These are phyloP conservation scores for Luffia ferchaultella DNA, from an alignment of 2,888 invertebrate species.

Conservation along the genomic window DNA sequence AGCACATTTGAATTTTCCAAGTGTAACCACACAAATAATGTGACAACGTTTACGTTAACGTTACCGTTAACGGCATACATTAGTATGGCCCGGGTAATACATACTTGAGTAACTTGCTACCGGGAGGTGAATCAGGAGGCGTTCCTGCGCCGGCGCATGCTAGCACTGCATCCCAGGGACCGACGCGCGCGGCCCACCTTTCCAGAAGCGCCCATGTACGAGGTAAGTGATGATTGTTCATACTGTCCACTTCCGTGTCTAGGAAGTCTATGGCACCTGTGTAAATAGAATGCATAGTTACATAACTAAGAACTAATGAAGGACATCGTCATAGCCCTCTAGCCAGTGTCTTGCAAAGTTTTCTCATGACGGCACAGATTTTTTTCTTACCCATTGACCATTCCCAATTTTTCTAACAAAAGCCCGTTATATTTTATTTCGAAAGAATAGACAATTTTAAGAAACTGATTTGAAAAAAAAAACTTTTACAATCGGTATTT, in stretches of 20 bases:
- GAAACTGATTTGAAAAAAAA: too few species aligned
- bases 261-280: slow-evolving; percentile 12
- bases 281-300: neutral
- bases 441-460: too few species aligned
- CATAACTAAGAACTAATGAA: neutral
- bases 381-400: too few species aligned
- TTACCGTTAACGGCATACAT: too few species aligned
- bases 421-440: too few species aligned
- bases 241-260: neutral
- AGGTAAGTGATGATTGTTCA: neutral
- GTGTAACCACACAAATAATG: too few species aligned
- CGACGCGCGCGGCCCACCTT: slow-evolving; percentile 25
- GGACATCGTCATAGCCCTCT: neutral
- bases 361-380: too few species aligned
- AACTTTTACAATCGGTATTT: too few species aligned
- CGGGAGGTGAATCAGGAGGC: neutral
- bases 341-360: neutral
- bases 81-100: too few species aligned
- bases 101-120: neutral
- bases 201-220: slow-evolving; percentile 30
- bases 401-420: too few species aligned
- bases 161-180: slow-evolving; percentile 47
- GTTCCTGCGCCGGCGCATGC: slow-evolving; percentile 28
- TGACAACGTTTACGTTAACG: too few species aligned
- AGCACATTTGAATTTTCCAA: too few species aligned